Conservation (phyloP, 2,797 vertebrate species). For the Mormyrus proboscirostris region DNA sequence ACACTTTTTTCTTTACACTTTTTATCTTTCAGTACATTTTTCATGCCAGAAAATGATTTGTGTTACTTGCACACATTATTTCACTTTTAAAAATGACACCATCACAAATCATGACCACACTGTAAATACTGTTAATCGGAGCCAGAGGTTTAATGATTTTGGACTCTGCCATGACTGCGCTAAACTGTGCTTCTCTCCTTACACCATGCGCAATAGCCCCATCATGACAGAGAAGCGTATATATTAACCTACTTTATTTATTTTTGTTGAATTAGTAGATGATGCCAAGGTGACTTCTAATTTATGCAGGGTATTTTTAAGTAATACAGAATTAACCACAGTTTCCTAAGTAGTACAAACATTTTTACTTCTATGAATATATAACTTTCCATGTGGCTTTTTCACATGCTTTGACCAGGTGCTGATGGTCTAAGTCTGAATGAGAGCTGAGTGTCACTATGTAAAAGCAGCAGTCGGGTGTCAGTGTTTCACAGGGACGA, state of each 20-base stretch:
- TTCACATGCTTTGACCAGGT: not conserved
- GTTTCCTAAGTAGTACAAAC: not conserved
- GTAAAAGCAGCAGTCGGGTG: not conserved
- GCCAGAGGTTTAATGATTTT: not conserved
- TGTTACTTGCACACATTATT: not conserved
- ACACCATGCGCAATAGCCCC: not conserved
- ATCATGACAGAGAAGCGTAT: not conserved
- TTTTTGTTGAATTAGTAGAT: slow-evolving; percentile 1
- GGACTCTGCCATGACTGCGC: not conserved
- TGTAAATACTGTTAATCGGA: not conserved
- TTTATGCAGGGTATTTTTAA: not conserved
- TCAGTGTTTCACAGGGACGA: not conserved
- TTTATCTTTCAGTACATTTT: not conserved
- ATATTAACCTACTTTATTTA: slow-evolving; percentile 3
- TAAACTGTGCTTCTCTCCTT: not conserved
- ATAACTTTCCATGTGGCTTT: not conserved
- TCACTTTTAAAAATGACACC: not conserved
- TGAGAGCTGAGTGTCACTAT: not conserved
- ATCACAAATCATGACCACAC: not conserved
- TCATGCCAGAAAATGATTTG: not conserved
- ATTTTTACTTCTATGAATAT: not conserved
- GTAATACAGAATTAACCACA: not conserved
- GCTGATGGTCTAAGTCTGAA: not conserved
- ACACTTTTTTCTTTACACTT: not conserved
- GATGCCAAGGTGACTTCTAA: not conserved